These are phyloP conservation scores for Mola mola DNA, from an alignment of 2,113 vertebrate genomes.

Conservation along the genomic window DNA sequence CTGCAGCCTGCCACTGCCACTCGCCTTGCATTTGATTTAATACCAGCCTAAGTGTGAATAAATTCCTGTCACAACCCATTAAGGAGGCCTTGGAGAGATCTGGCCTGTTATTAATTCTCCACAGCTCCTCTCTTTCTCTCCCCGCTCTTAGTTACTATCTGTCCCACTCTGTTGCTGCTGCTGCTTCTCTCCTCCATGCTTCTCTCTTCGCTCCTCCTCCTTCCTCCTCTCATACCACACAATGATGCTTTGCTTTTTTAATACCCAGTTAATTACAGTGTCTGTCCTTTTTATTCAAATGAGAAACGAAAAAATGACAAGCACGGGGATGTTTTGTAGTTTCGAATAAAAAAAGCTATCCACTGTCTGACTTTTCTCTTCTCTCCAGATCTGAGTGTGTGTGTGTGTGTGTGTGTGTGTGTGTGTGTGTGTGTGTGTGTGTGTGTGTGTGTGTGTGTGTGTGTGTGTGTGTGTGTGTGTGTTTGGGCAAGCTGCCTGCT, in stretches of 20 bases:
- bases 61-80: constrained; percentile 87
- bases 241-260: constrained; percentile 72
- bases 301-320: constrained; percentile 80
- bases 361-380: constrained; percentile 33
- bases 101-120: constrained; percentile 85
- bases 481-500: constrained; percentile 32
- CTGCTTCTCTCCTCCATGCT: constrained; percentile 17
- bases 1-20: constrained; percentile 71
- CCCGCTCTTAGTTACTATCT: constrained; percentile 63
- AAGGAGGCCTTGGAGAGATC: constrained; percentile 85
- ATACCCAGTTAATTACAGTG: constrained; percentile 82
- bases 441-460: no score
- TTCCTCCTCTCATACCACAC: constrained; percentile 34
- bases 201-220: background rate
- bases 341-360: constrained; percentile 67
- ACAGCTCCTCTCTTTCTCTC: constrained; percentile 70
- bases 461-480: no score
- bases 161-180: constrained; percentile 38
- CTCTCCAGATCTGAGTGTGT: no score
- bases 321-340: constrained; percentile 73
- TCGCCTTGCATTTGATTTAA: constrained; percentile 81
- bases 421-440: no score
- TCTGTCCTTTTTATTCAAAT: constrained; percentile 83
- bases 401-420: no score
- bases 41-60: constrained; percentile 85